These are phyloP conservation scores for Pangasius larnaudii DNA, from an alignment of 2,797 vertebrate genomes.

Conservation along the genomic window DNA sequence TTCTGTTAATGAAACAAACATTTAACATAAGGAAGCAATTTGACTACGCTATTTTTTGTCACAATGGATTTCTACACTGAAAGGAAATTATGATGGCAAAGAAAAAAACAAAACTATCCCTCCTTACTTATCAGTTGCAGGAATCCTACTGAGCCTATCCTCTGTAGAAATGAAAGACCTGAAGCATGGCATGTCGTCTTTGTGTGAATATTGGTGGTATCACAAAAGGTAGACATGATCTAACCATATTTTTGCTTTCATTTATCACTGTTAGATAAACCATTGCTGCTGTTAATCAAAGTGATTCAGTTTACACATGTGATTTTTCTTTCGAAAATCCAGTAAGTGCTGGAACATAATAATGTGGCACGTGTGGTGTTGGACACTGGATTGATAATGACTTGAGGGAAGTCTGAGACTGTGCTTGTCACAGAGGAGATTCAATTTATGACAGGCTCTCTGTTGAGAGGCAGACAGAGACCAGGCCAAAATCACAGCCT, in stretches of 20 bases:
- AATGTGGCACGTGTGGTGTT: constrained; percentile 37
- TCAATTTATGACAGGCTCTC: constrained; percentile 50
- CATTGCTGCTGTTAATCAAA: constrained; percentile 37
- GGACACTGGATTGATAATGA: constrained; percentile 49
- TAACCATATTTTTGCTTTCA: constrained; percentile 40
- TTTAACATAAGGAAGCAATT: constrained; percentile 14
- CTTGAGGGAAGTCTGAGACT: constrained; percentile 44
- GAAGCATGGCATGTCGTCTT: not conserved
- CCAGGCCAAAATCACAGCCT: constrained; percentile 46
- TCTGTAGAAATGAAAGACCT: not conserved
- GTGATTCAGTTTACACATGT: constrained; percentile 40
- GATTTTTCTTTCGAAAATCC: constrained; percentile 43
- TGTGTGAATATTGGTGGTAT: constrained; percentile 32
- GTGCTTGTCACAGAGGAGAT: constrained; percentile 44
- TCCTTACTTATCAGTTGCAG: constrained; percentile 4
- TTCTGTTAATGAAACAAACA: constrained; percentile 15
- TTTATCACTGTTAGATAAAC: constrained; percentile 33
- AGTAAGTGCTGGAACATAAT: constrained; percentile 44
- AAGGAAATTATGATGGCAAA: not conserved
- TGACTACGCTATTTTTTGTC: constrained; percentile 12
- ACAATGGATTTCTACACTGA: constrained; percentile 7
- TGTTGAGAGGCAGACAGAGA: constrained; percentile 48
- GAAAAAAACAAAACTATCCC: not conserved
- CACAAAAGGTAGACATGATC: constrained; percentile 17
- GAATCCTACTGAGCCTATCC: constrained; percentile 34